phyloP scores from a whole-genome alignment of 2,113 vertebrate species.

The Holacanthus passer region DNA sequence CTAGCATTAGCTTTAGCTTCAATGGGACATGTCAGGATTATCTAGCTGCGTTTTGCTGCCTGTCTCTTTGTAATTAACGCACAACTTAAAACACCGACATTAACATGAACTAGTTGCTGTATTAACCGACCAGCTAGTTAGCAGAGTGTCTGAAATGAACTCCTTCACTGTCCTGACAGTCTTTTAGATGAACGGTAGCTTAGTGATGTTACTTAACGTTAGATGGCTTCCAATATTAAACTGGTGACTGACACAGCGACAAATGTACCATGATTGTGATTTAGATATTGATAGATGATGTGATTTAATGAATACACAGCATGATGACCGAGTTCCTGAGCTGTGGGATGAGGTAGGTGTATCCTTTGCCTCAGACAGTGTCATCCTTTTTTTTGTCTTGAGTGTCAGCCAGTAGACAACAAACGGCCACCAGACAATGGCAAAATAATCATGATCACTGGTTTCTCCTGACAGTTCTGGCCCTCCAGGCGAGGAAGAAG shows the following conservation, averaged over 20 bases:
- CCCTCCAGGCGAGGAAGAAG: constrained; percentile 97
- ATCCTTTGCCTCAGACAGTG: neutral
- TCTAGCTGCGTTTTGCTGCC: constrained; percentile 39
- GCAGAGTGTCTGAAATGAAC: neutral
- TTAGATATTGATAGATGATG: neutral
- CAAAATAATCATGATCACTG: constrained; percentile 18
- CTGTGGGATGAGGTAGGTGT: neutral
- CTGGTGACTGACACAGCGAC: constrained; percentile 16
- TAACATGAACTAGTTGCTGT: neutral
- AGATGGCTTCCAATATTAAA: constrained; percentile 11
- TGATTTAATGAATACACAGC: neutral
- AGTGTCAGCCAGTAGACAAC: constrained; percentile 36
- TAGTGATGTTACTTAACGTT: constrained; percentile 30
- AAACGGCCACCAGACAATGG: constrained; percentile 30
- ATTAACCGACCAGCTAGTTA: neutral
- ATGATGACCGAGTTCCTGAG: neutral
- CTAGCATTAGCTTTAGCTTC: constrained; percentile 72
- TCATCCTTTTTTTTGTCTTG: constrained; percentile 16
- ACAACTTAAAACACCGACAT: neutral
- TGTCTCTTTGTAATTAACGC: constrained; percentile 17
- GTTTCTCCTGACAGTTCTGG: constrained; percentile 87
- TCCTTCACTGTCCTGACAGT: too few species aligned
- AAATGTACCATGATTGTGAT: constrained; percentile 10
- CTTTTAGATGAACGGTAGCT: constrained; percentile 11
- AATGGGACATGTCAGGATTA: constrained; percentile 76